Evolutionary conservation across 2,113 vertebrate genomes (phyloP), one percentile per base, ranked within the genome.

Genomic region (Falco punctatus): DNA sequence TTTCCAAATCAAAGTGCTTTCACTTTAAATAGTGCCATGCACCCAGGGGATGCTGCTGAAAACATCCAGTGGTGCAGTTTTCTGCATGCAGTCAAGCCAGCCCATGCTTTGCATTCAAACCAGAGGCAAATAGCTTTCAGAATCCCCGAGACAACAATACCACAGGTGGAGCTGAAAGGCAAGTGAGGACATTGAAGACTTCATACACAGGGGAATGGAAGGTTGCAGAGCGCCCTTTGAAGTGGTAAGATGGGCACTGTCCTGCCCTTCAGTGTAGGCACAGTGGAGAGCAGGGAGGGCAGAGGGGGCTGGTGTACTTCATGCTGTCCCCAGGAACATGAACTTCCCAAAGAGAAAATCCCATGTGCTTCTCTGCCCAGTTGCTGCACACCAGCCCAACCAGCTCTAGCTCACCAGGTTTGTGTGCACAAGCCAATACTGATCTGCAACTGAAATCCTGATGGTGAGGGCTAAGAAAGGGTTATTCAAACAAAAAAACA

Each of bases 351-450:
- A 42, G 46, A 38, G 48, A 51, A 8, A 54, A 52, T 13, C 15
- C 67, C 78, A 78, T 0, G 0, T 0, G 1, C 33, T 82, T 35
- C 52, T 69, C 54, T 26, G 18, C 46, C 58, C 2, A 3, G 24
- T 15, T 6, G 1, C 70, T 58, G 57, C 40, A 38, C 24, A 23
- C 10, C 1, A 7, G 10, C 40, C 30, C 65, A 40, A 21, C 8
- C 61, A 58, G 30, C 23, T 49, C n/a, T 3, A 64, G 32, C 33
- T 78, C 49, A 8, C 20, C 55, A 26, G 33, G 52, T 13, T 33
- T 48, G 24, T 28, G 26, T 18, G 44, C 0, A 0, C 32, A 49
- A 23, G 66, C 42, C 4, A 17, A 26, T 8, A 73, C 26, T 1
- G 10, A 55, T 15, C 18, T 33, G 38, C 69, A 89, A 13, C 52